Evolutionary conservation across 2,113 vertebrate genomes (phyloP), one percentile per base, ranked within the genome.

Genomic region (Sitta europaea): DNA sequence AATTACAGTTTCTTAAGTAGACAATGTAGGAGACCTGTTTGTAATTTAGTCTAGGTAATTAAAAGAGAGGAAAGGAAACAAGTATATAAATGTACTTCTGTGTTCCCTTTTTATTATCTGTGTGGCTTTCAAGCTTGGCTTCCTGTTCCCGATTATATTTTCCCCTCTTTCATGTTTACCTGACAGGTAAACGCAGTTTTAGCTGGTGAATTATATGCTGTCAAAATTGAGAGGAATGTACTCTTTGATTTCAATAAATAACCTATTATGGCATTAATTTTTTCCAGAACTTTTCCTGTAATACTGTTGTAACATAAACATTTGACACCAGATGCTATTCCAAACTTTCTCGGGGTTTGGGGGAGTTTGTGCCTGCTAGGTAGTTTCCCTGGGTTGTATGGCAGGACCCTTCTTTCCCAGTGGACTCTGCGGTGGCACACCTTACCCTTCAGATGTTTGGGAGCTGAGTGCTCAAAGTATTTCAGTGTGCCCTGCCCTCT

Each of bases 401-500:
- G 43, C 55, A 75, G 68, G 76, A 11, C 29, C 6, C 19, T 51
- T 61, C 19, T 68, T 82, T 47, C 29, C 51, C 25, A 12, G 28
- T 5, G 19, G 21, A 1, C 43, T 58, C 47, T 48, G 70, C 27
- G 51, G 80, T 13, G 3, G n/a, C 15, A 1, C 87, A 68, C 77
- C 92, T 82, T 55, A 31, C 1, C 1, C 58, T 66, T 82, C 29
- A 33, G 40, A 55, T 91, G 57, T 28, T 33, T 88, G 74, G 31
- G 81, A 82, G 74, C 88, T 90, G 94, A 92, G 85, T 18, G 25
- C 81, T 73, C 0, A 0, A 38, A 66, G 81, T 95, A 89, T 94
- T 96, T 94, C 2, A 0, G 92, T 88, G 68, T 65, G 50, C 50
- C n/a, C 54, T 93, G 81, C 74, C 90, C 92, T 94, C 84, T 95